Base-by-base conservation (phyloP, 2,888 invertebrate genomes). In the Euzophera pinguis region DNA sequence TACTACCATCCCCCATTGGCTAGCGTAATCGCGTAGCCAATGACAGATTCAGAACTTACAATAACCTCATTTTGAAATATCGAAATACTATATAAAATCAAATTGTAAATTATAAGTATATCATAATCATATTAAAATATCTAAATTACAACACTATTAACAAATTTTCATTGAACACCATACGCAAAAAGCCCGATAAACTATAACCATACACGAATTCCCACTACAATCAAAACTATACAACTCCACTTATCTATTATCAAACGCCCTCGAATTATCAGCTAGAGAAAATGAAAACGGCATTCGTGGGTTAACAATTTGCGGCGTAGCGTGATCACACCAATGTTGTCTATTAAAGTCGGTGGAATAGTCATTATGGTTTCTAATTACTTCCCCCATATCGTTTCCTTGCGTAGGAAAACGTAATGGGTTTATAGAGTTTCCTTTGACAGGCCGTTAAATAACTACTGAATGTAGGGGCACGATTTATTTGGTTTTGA, bases 261-360 rank as follows among this genome's bases (percentile, higher is more conserved):
- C 9, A 45, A 32, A 14, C 45, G 27, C 49, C 32, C 32, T 14
- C 38, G 8, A 39, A 38, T 50, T 50, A 39, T 50, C 39, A 50
- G 39, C 16, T 14, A 10, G 13, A 49, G 48, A 49, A 49, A 49
- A 49, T 49, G 13, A 50, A 50, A 50, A 39, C 39, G 38, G 16
- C 49, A 32, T 50, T 41, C 27, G 17, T 27, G 27, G 49, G 32
- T 35, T 50, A 50, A 41, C 49, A 32, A 17, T 48, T 51, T 42
- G 51, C 29, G 53, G 45, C 41, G 29, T 57, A 39, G 57, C 59
- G 59, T 57, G 59, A 55, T 54, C 53, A 57, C 54, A 51, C 51
- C 43, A 45, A 22, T 22, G 22, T 34, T 27, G 22, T 51, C 51
- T 43, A 51, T 51, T 51, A 51, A 43, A 43, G 39, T 39, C 39